Evolutionary conservation across 2,888 invertebrate species (phyloP).

Genomic region (Protophormia terraenovae): DNA sequence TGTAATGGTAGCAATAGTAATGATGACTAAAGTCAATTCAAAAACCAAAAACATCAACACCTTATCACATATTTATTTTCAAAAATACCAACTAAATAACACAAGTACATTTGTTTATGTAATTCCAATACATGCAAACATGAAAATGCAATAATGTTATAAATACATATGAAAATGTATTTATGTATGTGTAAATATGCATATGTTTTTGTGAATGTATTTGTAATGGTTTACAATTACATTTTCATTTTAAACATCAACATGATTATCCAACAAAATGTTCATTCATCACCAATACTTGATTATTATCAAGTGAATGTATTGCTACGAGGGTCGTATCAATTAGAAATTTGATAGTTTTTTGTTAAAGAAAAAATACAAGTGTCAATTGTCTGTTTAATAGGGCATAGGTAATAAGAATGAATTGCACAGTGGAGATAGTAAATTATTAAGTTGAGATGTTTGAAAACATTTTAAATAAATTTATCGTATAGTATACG

Average conservation of each 20-base stretch:
- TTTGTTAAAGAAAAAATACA: too few species aligned
- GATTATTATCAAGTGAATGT: conserved; percentile 8
- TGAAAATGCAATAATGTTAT: background rate
- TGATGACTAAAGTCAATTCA: conserved; percentile 55
- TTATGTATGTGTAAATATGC: background rate
- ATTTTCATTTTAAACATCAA: conserved; percentile 53
- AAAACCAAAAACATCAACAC: conserved; percentile 65
- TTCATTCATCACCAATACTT: conserved; percentile 34
- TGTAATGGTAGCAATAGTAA: conserved; percentile 11
- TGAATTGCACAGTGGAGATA: too few species aligned
- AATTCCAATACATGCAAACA: background rate
- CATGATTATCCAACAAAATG: conserved; percentile 39
- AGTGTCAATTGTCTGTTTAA: too few species aligned
- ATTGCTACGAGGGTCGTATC: background rate
- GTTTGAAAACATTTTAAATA: too few species aligned
- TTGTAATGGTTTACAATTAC: conserved; percentile 54
- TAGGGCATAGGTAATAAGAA: too few species aligned
- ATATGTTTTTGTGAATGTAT: background rate
- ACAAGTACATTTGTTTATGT: conserved; percentile 4
- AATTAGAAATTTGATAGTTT: too few species aligned
- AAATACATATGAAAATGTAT: background rate
- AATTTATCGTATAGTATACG: too few species aligned
- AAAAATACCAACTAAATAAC: background rate
- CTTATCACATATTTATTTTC: conserved; percentile 23
- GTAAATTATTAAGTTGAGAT: too few species aligned